Conservation (phyloP, 2,888 invertebrate genomes). For the Ophion ellenae region DNA sequence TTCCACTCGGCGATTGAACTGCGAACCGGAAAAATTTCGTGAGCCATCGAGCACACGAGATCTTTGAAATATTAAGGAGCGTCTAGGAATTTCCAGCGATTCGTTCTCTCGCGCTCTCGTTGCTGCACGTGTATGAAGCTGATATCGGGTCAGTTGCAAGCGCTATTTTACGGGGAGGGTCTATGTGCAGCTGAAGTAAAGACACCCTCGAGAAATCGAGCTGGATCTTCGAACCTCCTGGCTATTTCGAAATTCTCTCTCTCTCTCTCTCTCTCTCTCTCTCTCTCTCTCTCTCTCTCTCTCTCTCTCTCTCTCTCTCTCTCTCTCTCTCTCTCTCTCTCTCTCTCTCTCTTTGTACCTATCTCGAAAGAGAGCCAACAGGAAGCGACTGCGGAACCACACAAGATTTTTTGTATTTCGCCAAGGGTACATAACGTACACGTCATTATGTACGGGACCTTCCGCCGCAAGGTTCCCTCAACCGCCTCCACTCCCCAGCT, state of each 20-base stretch:
- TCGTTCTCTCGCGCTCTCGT: constrained; percentile 14
- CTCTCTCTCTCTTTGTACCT: neutral
- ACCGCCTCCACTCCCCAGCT: no score
- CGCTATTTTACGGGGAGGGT: constrained; percentile 21
- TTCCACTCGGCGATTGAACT: no score
- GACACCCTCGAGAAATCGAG: constrained; percentile 61
- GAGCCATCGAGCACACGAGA: no score
- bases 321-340: no score
- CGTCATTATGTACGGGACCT: no score
- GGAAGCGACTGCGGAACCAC: neutral
- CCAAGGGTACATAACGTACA: neutral
- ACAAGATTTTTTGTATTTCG: neutral
- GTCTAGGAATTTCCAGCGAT: neutral
- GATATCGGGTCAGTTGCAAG: constrained; percentile 52
- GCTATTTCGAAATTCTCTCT: constrained; percentile 48
- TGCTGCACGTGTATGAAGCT: constrained; percentile 1
- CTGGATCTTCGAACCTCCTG: constrained; percentile 54
- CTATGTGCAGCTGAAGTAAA: constrained; percentile 44
- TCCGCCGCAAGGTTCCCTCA: no score
- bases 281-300: no score
- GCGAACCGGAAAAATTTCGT: no score
- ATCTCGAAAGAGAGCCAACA: constrained; percentile 1
- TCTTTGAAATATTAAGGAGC: no score
- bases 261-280: neutral
- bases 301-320: no score